Evolutionary conservation across 2,797 vertebrate genomes (phyloP).

Genomic region (Scolopax rusticola): DNA sequence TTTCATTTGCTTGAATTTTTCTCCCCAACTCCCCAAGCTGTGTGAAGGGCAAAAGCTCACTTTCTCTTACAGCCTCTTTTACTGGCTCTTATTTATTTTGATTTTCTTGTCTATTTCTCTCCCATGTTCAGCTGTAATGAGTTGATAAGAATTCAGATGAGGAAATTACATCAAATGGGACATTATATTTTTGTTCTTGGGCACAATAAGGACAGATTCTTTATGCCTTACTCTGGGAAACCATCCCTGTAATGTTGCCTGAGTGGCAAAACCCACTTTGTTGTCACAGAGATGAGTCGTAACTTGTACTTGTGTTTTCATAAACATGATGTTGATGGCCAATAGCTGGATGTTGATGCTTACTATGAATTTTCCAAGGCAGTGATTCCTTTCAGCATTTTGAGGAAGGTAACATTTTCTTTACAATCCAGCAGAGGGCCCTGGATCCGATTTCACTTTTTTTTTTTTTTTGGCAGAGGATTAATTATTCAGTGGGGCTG

Average conservation of each 20-base stretch:
- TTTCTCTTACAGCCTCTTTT: not conserved
- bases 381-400: not conserved
- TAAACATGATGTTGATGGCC: not conserved
- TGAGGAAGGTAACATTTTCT: not conserved
- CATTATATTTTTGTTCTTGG: not conserved
- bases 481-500: not conserved
- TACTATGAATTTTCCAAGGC: not conserved
- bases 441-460: not conserved
- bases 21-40: not conserved
- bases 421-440: conserved; percentile 43
- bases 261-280: not conserved
- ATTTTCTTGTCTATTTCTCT: not conserved
- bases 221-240: not conserved
- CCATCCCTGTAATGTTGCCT: not conserved
- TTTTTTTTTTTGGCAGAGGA: not conserved
- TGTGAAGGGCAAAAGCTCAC: not conserved
- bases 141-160: conserved; percentile 1
- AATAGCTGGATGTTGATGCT: not conserved
- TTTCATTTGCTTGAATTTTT: not conserved
- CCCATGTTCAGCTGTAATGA: not conserved
- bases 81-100: not conserved
- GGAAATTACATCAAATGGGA: not conserved
- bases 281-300: not conserved
- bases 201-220: not conserved
- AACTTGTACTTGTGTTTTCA: not conserved